Percentiles rank a stretch among this genome's conserved stretches.
These are phyloP conservation scores for Xiphydria camelus DNA, from an alignment of 2,888 invertebrate genomes.

Conservation along the genomic window DNA sequence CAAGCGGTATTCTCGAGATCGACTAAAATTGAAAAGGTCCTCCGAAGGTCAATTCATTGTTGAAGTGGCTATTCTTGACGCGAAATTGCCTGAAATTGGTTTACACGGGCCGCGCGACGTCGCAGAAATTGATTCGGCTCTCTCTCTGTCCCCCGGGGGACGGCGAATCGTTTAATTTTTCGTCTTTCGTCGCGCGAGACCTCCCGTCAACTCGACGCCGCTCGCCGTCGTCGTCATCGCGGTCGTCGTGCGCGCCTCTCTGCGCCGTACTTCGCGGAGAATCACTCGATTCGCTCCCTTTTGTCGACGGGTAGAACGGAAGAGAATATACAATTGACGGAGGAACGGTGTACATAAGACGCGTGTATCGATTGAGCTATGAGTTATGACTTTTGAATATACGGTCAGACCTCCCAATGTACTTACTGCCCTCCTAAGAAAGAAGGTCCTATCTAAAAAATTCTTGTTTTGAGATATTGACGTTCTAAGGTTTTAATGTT, in stretches of 20 bases:
- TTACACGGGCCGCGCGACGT: constrained; percentile 49
- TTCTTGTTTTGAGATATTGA: too few species aligned
- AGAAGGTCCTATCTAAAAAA: too few species aligned
- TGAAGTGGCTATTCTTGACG: constrained; percentile 57
- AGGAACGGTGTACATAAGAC: too few species aligned
- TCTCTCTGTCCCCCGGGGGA: constrained; percentile 31
- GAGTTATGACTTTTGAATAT: too few species aligned
- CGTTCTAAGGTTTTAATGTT: too few species aligned
- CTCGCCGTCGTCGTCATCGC: neutral
- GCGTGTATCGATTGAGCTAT: too few species aligned
- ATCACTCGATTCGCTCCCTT: neutral
- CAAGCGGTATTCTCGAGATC: constrained; percentile 36
- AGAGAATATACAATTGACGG: too few species aligned
- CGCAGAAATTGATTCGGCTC: constrained; percentile 53
- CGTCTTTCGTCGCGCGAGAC: constrained; percentile 5
- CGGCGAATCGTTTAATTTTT: constrained; percentile 42
- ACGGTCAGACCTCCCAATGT: too few species aligned
- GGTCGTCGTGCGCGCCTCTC: constrained; percentile 7
- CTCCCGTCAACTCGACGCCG: constrained; percentile 11
- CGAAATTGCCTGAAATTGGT: constrained; percentile 59
- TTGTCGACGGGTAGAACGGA: too few species aligned
- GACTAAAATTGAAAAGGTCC: constrained; percentile 54
- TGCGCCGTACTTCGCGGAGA: neutral
- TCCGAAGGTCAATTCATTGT: constrained; percentile 52
- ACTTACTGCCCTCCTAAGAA: too few species aligned